Conservation (phyloP, 2,888 invertebrate species). For the Anorthoa munda region DNA sequence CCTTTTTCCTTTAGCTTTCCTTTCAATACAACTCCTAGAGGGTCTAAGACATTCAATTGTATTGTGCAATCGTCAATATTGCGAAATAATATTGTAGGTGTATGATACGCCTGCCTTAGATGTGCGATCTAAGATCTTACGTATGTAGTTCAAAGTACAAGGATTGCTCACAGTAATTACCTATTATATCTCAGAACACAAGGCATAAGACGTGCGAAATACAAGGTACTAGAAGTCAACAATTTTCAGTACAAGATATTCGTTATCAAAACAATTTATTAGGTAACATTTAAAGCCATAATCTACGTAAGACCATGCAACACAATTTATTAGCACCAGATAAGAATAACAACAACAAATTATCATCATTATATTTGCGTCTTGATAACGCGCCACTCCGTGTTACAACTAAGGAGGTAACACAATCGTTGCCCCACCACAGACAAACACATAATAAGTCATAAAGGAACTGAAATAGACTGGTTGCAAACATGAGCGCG, state of each 20-base stretch:
- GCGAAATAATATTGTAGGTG: too few relatives aligned
- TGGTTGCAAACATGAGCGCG: slow-evolving; percentile 45
- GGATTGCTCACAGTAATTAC: neutral
- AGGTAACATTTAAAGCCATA: neutral
- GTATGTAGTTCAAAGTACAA: slow-evolving; percentile 9
- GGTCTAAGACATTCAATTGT: too few relatives aligned
- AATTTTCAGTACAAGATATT: neutral
- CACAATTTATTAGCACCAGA: slow-evolving; percentile 15
- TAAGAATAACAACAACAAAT: slow-evolving; percentile 38
- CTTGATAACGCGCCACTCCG: slow-evolving; percentile 33
- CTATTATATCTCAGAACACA: neutral
- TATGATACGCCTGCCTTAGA: too few relatives aligned
- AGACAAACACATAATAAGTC: neutral
- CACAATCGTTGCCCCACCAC: slow-evolving; percentile 35
- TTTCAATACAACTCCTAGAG: too few relatives aligned
- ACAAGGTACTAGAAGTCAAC: neutral
- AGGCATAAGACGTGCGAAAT: neutral
- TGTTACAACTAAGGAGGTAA: neutral
- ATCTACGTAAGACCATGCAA: slow-evolving; percentile 19
- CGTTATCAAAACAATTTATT: neutral
- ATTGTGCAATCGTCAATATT: too few relatives aligned
- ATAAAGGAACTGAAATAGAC: neutral
- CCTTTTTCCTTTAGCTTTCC: too few relatives aligned
- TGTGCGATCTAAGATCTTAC: neutral
- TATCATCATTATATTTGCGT: slow-evolving; percentile 11